Conservation (phyloP, 2,113 vertebrate genomes). For the Rostratula benghalensis region DNA sequence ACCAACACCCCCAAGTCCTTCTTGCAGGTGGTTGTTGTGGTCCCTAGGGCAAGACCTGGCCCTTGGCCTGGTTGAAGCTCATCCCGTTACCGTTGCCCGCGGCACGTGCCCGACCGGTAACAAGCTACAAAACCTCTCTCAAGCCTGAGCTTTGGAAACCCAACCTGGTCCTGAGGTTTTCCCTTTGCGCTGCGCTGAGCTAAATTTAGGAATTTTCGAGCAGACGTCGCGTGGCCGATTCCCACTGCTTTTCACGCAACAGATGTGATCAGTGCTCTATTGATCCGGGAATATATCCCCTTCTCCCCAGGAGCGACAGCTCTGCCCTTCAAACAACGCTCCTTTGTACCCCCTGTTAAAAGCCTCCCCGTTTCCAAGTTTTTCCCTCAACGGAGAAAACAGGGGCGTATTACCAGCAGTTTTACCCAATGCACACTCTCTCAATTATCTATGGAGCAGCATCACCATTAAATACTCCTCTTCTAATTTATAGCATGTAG, state of each 20-base stretch:
- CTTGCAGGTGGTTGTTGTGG: no score
- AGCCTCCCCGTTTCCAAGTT: background rate
- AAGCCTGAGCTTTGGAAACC: background rate
- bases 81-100: no score
- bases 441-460: background rate
- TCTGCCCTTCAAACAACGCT: background rate
- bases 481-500: background rate
- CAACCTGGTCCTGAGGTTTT: fast-evolving
- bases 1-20: no score
- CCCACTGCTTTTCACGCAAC: background rate
- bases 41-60: no score
- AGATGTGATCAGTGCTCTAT: background rate
- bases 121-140: background rate
- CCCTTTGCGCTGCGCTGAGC: fast-evolving
- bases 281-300: background rate
- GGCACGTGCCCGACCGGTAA: fast-evolving
- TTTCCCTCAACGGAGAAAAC: background rate
- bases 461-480: background rate
- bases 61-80: no score
- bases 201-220: background rate
- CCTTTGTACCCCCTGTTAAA: background rate
- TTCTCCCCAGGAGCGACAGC: background rate
- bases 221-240: background rate
- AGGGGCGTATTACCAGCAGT: background rate
- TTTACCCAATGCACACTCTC: background rate